A percentile compares a stretch with the other conserved stretches of the same genome.
These are phyloP conservation scores for Cephus spinipes DNA, from an alignment of 2,888 invertebrate species.

Conservation along the genomic window DNA sequence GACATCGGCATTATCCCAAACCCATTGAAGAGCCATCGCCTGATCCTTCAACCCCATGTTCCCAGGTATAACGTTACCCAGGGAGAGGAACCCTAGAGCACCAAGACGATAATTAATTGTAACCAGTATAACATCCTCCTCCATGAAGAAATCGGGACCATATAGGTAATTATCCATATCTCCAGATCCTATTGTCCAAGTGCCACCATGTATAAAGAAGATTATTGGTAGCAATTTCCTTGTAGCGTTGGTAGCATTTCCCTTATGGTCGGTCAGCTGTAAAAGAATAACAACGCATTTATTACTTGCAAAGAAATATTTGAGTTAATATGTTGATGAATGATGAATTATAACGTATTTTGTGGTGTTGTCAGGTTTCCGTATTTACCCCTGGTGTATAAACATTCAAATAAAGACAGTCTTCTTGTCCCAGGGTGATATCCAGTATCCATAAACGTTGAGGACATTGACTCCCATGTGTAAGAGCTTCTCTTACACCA, in stretches of 20 bases:
- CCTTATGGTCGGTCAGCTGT: background rate
- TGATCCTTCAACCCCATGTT: slow-evolving; percentile 25
- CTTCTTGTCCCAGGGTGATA: slow-evolving; percentile 15
- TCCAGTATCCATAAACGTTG: slow-evolving; percentile 14
- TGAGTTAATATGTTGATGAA: background rate
- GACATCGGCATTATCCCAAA: slow-evolving; percentile 14
- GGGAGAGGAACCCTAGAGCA: slow-evolving; percentile 18
- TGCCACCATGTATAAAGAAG: slow-evolving; percentile 22
- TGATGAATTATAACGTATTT: background rate
- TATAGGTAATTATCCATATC: slow-evolving; percentile 24
- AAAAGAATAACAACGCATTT: background rate
- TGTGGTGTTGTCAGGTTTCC: background rate
- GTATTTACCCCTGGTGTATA: slow-evolving; percentile 19
- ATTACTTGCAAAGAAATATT: background rate
- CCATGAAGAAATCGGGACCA: slow-evolving; percentile 21
- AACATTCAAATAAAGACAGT: slow-evolving; percentile 21
- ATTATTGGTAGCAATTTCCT: slow-evolving; percentile 12
- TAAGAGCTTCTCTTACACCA: slow-evolving; percentile 13
- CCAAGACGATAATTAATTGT: slow-evolving; percentile 25
- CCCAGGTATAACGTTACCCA: slow-evolving; percentile 12
- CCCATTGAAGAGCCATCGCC: slow-evolving; percentile 17
- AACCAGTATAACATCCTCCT: slow-evolving; percentile 17
- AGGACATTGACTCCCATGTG: slow-evolving; percentile 18
- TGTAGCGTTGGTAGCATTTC: background rate
- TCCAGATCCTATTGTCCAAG: slow-evolving; percentile 19